Conservation (phyloP, 2,888 invertebrate genomes). For the Mactromeris polynyma region DNA sequence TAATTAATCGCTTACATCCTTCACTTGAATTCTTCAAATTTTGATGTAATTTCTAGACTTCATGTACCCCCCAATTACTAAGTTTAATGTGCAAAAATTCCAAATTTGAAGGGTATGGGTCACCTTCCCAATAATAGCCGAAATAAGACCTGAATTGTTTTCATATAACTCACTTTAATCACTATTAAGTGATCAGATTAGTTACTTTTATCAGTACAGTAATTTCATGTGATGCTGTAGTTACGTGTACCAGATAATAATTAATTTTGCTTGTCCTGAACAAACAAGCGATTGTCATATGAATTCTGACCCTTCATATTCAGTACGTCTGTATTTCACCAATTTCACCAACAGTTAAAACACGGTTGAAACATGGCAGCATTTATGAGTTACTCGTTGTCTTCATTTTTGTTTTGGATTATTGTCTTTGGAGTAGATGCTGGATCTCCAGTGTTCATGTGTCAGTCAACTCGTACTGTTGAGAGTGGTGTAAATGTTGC, state of each 20-base stretch:
- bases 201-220: no score
- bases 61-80: no score
- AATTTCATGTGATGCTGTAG: no score
- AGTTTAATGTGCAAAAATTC: no score
- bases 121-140: no score
- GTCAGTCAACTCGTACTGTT: constrained; percentile 17
- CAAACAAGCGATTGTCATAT: background rate
- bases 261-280: background rate
- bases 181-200: no score
- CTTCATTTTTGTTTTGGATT: background rate
- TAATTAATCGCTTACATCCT: no score
- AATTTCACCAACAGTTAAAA: background rate
- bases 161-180: no score
- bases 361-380: background rate
- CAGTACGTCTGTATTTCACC: background rate
- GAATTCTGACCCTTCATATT: background rate
- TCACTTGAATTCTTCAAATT: no score
- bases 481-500: constrained; percentile 49
- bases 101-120: no score
- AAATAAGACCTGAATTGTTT: no score
- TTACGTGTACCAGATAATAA: background rate
- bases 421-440: background rate
- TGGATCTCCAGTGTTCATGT: constrained; percentile 6
- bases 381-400: background rate
- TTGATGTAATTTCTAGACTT: no score